Evolutionary conservation across 2,113 vertebrate genomes (phyloP).

Genomic region (Ageneiosus marmoratus): DNA sequence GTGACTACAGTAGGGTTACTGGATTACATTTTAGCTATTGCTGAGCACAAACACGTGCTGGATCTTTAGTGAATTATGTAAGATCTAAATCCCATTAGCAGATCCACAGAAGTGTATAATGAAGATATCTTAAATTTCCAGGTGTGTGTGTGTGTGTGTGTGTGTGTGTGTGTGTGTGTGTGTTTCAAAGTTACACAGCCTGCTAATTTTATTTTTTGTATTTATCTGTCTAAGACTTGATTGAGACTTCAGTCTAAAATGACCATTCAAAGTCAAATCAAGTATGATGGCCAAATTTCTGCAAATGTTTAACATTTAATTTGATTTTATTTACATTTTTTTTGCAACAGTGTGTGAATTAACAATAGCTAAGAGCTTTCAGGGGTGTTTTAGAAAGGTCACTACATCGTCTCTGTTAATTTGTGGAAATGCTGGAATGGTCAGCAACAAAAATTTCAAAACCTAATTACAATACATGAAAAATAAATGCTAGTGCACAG

Average conservation of each 20-base stretch:
- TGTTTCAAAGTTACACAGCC: background rate
- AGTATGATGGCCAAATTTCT: background rate
- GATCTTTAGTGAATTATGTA: background rate
- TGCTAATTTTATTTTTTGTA: background rate
- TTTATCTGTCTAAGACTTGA: background rate
- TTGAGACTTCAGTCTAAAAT: background rate
- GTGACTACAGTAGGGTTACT: background rate
- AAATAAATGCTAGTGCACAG: background rate
- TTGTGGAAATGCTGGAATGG: background rate
- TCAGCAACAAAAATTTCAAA: background rate
- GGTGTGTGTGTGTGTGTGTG: background rate
- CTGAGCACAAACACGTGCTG: background rate
- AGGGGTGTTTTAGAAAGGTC: background rate
- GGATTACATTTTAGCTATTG: background rate
- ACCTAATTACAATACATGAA: too few relatives aligned
- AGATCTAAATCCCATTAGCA: background rate
- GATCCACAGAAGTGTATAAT: background rate
- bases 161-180: background rate
- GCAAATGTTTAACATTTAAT: background rate
- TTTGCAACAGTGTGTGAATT: background rate
- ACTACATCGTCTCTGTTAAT: too few relatives aligned
- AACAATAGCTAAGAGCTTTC: background rate
- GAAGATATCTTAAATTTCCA: background rate
- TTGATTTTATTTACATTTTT: too few relatives aligned
- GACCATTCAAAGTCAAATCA: background rate